Evolutionary conservation across 2,888 invertebrate species (phyloP), one percentile per base, ranked within the genome.

Genomic region (Nebria brevicollis): DNA sequence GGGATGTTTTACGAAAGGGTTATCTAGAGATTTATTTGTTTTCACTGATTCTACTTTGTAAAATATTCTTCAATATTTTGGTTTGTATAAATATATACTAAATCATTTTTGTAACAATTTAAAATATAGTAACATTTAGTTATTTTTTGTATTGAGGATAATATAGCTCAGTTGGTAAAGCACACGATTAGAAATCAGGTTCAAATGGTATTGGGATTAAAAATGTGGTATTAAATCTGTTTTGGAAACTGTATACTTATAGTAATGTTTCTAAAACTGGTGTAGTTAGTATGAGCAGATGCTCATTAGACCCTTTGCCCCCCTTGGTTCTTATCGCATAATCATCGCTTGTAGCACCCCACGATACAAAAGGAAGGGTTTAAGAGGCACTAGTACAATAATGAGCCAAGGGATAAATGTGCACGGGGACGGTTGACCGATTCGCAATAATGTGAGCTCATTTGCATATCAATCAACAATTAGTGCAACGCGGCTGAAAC

Each of bases 381-480:
- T 78, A 78, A 78, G 78, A 72, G 42, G 68, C 42, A 70, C 70
- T 70, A 70, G 26, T 54, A 54, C 54, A 54, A 70, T 70, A 70
- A 70, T 70, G 79, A 79, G 75, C 26, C 20, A 43, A 68, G 79
- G 74, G 79, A 79, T 79, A 74, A 79, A 79, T 73, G 73, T 68
- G 66, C 79, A 73, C 43, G 25, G 7, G 26, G 42, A 79, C 79
- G 79, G 66, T 66, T 79, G 79, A 79, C 26, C 79, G 75, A 25
- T 41, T 73, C 73, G 13, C 70, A 54, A 54, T 54, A 54, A 54
- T 70, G 34, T 70, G 70, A 70, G 70, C 87, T 86, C 85, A 89
- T 89, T 89, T 89, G 87, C 89, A 89, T 89, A 88, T 89, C 87
- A 89, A 89, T 89, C 87, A 87, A 89, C 88, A 89, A 89, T 89